Conservation (phyloP, 2,888 invertebrate species). For the Prosopocoilus inquinatus region DNA sequence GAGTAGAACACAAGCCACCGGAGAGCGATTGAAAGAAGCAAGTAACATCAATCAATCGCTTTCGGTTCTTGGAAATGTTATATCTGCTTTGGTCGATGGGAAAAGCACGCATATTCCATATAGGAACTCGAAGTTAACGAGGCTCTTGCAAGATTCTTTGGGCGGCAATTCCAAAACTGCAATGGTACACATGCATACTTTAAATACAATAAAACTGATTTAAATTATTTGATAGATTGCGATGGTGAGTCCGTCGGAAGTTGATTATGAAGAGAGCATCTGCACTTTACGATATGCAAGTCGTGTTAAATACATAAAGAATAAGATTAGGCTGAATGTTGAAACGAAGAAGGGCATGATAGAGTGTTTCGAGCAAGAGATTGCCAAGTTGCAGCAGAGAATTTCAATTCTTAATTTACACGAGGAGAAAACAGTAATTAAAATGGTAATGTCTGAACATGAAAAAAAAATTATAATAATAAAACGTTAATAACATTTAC, state of each 20-base stretch:
- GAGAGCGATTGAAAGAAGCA: slow-evolving; percentile 91
- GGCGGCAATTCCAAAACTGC: slow-evolving; percentile 96
- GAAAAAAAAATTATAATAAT: slow-evolving; percentile 1
- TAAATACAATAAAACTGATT: not conserved
- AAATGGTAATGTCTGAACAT: slow-evolving; percentile 23
- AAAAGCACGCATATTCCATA: slow-evolving; percentile 98
- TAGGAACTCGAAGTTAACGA: slow-evolving; percentile 94
- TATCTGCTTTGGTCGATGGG: slow-evolving; percentile 96
- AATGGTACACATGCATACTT: slow-evolving; percentile 61
- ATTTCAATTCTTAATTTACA: slow-evolving; percentile 50
- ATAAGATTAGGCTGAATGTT: slow-evolving; percentile 93
- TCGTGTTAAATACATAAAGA: slow-evolving; percentile 96
- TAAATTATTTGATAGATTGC: slow-evolving; percentile 68
- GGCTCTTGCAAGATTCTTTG: slow-evolving; percentile 92
- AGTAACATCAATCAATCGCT: slow-evolving; percentile 97
- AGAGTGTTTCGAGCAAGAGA: slow-evolving; percentile 94
- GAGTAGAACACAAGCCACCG: slow-evolving; percentile 93
- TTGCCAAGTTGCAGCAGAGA: slow-evolving; percentile 85
- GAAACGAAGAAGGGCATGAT: slow-evolving; percentile 96
- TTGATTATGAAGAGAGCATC: slow-evolving; percentile 96
- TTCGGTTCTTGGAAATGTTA: slow-evolving; percentile 96
- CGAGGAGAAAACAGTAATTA: slow-evolving; percentile 39
- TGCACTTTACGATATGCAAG: slow-evolving; percentile 96
- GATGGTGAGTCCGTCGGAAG: slow-evolving; percentile 93
- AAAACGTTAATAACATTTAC: slow-evolving; percentile 9